phyloP scores from a whole-genome alignment of 2,797 vertebrate genomes.

The Leuciscus waleckii region DNA sequence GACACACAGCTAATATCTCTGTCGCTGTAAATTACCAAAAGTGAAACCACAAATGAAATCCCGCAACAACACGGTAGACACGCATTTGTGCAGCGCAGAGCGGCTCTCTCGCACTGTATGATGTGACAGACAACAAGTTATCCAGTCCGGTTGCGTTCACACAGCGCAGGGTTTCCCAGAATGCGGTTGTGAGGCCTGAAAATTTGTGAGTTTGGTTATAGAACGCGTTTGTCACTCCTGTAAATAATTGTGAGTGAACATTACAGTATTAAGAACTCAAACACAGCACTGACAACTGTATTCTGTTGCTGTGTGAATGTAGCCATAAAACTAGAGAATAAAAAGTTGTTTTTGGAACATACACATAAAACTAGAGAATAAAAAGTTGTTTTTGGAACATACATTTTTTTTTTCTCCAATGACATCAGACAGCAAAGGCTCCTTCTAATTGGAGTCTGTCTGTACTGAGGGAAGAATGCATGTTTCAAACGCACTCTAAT shows the following conservation, averaged over 20 bases:
- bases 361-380: too few relatives aligned
- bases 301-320: not conserved
- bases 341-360: not conserved
- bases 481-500: not conserved
- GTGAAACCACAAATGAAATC: too few relatives aligned
- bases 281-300: not conserved
- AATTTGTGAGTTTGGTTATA: not conserved
- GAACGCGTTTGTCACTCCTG: not conserved
- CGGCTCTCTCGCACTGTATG: too few relatives aligned
- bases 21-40: too few relatives aligned
- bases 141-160: not conserved
- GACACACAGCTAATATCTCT: too few relatives aligned
- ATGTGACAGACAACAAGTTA: too few relatives aligned
- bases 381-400: not conserved
- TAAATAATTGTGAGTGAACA: not conserved
- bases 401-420: not conserved
- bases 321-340: not conserved
- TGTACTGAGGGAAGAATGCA: not conserved
- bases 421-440: not conserved
- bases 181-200: not conserved
- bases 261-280: not conserved
- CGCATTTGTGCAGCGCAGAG: too few relatives aligned
- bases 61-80: too few relatives aligned
- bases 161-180: not conserved
- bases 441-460: not conserved